These are phyloP conservation scores for Brachyopa scutellaris DNA, from an alignment of 2,888 invertebrate species.

Conservation along the genomic window DNA sequence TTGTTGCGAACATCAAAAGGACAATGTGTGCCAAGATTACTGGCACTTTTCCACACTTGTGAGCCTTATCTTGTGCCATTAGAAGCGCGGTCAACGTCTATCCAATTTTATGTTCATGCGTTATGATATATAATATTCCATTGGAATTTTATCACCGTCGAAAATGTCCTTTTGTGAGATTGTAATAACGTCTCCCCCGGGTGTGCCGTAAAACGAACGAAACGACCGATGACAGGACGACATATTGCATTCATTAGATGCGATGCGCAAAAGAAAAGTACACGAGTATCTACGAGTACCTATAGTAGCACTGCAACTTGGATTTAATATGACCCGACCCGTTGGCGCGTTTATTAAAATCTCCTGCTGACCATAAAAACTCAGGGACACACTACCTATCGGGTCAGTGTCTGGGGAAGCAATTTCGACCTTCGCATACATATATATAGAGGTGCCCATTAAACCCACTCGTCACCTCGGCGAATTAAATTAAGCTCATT, in stretches of 20 bases:
- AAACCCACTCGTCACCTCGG: constrained; percentile 66
- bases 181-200: constrained; percentile 44
- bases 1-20: constrained; percentile 34
- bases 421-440: constrained; percentile 31
- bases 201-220: constrained; percentile 36
- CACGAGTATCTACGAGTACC: not conserved
- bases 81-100: constrained; percentile 61
- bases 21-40: constrained; percentile 50
- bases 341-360: constrained; percentile 58
- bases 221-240: constrained; percentile 15
- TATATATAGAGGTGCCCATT: constrained; percentile 41
- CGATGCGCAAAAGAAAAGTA: constrained; percentile 16
- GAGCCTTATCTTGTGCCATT: constrained; percentile 51
- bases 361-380: constrained; percentile 48
- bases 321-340: constrained; percentile 33
- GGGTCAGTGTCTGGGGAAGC: constrained; percentile 23
- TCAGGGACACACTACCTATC: constrained; percentile 1
- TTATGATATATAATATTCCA: constrained; percentile 59
- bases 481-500: constrained; percentile 68
- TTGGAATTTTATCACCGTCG: constrained; percentile 42
- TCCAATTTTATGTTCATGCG: constrained; percentile 60
- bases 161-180: constrained; percentile 38
- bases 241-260: constrained; percentile 68
- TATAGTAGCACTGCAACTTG: constrained; percentile 31
- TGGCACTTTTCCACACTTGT: constrained; percentile 60